Conservation (phyloP, 2,113 vertebrate genomes). For the Ctenomys sociabilis region DNA sequence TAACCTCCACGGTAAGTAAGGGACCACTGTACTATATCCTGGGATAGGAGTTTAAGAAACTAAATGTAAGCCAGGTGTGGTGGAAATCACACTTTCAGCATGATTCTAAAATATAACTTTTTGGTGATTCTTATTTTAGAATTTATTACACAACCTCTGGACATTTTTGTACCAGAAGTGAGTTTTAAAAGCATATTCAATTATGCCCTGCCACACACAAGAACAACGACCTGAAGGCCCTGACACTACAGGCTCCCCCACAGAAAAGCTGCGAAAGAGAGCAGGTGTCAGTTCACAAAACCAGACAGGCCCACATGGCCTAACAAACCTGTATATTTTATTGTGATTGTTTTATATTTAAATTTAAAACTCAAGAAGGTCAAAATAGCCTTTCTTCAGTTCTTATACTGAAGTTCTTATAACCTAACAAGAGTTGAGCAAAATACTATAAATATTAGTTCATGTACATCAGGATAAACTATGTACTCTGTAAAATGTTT, state of each 20-base stretch:
- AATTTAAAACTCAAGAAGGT: slow-evolving; percentile 1
- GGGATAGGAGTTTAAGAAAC: not conserved
- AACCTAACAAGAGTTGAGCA: not conserved
- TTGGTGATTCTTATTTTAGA: not conserved
- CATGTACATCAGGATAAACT: not conserved
- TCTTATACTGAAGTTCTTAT: not conserved
- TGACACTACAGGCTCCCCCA: not conserved
- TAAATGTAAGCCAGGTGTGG: not conserved
- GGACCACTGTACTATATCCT: not conserved
- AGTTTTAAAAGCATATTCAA: not conserved
- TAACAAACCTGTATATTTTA: not conserved
- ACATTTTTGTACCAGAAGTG: not conserved
- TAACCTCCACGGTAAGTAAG: too few species aligned
- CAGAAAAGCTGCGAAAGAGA: not conserved
- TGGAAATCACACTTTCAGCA: not conserved
- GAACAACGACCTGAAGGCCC: not conserved
- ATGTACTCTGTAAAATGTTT: not conserved
- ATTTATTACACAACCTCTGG: not conserved
- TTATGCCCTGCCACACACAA: not conserved
- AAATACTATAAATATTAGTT: not conserved
- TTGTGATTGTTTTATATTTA: not conserved
- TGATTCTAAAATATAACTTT: not conserved
- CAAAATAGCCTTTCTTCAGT: not conserved
- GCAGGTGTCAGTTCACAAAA: not conserved
- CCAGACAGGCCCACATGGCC: not conserved